These are phyloP conservation scores for Aphelocoma coerulescens DNA, from an alignment of 2,113 vertebrate genomes.

Conservation along the genomic window DNA sequence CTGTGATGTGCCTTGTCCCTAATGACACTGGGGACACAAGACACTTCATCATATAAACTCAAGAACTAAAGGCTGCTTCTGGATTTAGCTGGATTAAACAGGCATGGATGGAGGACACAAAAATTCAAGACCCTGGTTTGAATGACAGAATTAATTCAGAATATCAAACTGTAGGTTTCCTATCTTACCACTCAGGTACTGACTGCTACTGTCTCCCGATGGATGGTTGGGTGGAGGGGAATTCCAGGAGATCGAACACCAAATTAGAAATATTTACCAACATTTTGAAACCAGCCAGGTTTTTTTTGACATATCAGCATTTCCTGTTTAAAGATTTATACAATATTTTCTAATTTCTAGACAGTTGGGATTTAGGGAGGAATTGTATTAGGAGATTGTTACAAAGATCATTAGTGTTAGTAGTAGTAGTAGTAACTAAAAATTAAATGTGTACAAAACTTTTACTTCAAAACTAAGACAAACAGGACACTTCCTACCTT, in stretches of 20 bases:
- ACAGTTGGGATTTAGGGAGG: rapidly evolving
- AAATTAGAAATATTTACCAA: background rate
- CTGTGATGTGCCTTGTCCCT: background rate
- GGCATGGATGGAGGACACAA: background rate
- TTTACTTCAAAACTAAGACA: background rate
- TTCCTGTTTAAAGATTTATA: background rate
- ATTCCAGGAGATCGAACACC: background rate
- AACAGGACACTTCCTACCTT: background rate
- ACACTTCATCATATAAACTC: background rate
- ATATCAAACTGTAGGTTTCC: background rate
- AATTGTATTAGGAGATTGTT: background rate
- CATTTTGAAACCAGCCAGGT: background rate
- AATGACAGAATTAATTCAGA: background rate
- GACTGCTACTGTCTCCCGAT: rapidly evolving
- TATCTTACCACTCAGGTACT: background rate
- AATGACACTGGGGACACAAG: rapidly evolving
- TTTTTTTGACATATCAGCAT: background rate
- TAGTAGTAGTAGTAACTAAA: too few relatives aligned
- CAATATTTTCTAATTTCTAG: background rate
- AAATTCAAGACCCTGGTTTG: background rate
- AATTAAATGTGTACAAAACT: background rate
- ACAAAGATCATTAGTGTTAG: background rate
- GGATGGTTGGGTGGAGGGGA: background rate
- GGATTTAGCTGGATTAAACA: background rate
- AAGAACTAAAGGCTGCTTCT: background rate